Conservation (phyloP, 2,888 invertebrate species). For the Dicyrtoma fusca region DNA sequence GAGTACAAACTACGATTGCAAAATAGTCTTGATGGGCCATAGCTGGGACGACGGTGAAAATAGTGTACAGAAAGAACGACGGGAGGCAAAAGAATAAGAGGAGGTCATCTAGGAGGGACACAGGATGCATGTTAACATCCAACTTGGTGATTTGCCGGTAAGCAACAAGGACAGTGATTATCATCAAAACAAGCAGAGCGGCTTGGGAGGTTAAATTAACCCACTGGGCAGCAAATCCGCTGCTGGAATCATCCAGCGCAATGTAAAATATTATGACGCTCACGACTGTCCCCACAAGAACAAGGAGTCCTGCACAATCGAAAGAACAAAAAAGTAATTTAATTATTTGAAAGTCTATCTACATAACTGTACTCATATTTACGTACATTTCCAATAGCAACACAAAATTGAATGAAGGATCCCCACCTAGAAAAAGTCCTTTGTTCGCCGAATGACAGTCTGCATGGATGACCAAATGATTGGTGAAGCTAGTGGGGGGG, state of each 20-base stretch:
- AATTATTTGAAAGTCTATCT: too few relatives aligned
- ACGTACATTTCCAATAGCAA: too few relatives aligned
- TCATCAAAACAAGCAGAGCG: constrained; percentile 65
- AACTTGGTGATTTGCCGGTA: constrained; percentile 69
- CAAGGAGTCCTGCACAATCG: constrained; percentile 68
- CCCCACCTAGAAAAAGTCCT: too few relatives aligned
- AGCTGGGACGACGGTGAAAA: constrained; percentile 71
- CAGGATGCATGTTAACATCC: constrained; percentile 69
- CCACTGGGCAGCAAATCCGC: constrained; percentile 56
- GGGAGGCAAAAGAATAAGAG: constrained; percentile 73
- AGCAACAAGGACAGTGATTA: constrained; percentile 66
- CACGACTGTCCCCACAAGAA: constrained; percentile 66
- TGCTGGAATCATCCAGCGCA: constrained; percentile 62
- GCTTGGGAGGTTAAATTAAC: constrained; percentile 56
- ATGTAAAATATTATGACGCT: constrained; percentile 68
- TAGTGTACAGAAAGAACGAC: constrained; percentile 72
- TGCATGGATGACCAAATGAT: constrained; percentile 67
- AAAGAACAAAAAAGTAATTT: too few relatives aligned
- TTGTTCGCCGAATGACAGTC: constrained; percentile 78
- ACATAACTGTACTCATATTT: too few relatives aligned
- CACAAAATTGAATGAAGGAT: too few relatives aligned
- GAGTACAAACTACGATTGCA: constrained; percentile 63
- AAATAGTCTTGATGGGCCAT: constrained; percentile 64
- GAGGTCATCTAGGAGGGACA: constrained; percentile 71
- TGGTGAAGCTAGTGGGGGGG: constrained; percentile 55